Conservation (phyloP, 2,797 vertebrate genomes). For the Cheracebus regulus region DNA sequence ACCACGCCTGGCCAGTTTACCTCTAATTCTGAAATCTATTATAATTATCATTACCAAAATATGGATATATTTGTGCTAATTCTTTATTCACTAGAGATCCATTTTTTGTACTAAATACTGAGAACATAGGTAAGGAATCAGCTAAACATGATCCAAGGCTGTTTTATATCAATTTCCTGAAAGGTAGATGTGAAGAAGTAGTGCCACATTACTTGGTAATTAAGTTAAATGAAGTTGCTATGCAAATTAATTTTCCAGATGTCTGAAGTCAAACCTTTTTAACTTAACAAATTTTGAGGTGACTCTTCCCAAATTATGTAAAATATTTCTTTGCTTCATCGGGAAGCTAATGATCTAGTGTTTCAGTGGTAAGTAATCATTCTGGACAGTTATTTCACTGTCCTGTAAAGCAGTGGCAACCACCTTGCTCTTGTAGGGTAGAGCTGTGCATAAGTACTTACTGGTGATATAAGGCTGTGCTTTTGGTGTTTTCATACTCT, state of each 20-base stretch:
- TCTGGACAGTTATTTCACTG: background rate
- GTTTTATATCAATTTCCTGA: background rate
- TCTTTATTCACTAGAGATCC: background rate
- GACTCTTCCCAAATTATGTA: background rate
- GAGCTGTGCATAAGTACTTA: background rate
- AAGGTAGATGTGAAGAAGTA: background rate
- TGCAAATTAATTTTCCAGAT: background rate
- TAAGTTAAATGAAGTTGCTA: background rate
- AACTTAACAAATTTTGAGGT: background rate
- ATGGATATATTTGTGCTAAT: background rate
- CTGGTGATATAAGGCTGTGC: background rate
- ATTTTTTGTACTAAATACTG: background rate
- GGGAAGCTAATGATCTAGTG: background rate
- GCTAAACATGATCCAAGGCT: background rate
- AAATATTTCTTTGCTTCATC: background rate
- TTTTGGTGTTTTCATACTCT: background rate
- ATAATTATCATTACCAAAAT: background rate
- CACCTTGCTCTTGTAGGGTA: background rate
- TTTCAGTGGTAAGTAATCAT: background rate
- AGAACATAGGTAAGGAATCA: background rate
- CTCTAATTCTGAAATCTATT: constrained; percentile 17
- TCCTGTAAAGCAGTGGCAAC: background rate
- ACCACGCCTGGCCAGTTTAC: background rate
- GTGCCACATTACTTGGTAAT: background rate
- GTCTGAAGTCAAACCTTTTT: constrained; percentile 10